phyloP scores from a whole-genome alignment of 2,113 vertebrate genomes.

The Agapornis roseicollis region DNA sequence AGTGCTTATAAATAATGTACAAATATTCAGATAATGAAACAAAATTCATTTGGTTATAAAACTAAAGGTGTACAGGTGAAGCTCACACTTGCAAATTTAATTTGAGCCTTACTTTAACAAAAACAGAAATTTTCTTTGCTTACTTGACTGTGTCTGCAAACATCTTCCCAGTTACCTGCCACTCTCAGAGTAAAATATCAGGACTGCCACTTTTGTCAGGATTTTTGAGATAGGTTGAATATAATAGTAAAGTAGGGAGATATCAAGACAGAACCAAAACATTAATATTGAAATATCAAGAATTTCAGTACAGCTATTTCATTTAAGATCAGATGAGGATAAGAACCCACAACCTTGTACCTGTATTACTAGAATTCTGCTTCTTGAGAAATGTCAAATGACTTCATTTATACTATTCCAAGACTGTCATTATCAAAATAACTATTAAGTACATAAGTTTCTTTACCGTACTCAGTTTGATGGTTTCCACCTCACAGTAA shows the following conservation, averaged over 20 bases:
- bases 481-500: background rate
- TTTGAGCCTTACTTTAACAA: background rate
- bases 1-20: background rate
- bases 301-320: background rate
- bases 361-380: background rate
- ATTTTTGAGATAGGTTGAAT: background rate
- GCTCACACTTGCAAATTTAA: background rate
- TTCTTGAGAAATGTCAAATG: background rate
- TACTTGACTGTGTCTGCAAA: background rate
- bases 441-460: background rate
- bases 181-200: background rate
- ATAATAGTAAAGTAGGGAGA: background rate
- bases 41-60: background rate
- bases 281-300: background rate
- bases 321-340: background rate
- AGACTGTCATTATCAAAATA: background rate
- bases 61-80: background rate
- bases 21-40: background rate
- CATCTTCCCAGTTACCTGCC: background rate
- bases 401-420: background rate
- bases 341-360: background rate
- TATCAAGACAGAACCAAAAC: background rate
- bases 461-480: background rate
- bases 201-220: background rate
- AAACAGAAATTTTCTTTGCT: background rate